Conservation (phyloP, 2,888 invertebrate species). For the Cataglyphis rosenhaueri region DNA sequence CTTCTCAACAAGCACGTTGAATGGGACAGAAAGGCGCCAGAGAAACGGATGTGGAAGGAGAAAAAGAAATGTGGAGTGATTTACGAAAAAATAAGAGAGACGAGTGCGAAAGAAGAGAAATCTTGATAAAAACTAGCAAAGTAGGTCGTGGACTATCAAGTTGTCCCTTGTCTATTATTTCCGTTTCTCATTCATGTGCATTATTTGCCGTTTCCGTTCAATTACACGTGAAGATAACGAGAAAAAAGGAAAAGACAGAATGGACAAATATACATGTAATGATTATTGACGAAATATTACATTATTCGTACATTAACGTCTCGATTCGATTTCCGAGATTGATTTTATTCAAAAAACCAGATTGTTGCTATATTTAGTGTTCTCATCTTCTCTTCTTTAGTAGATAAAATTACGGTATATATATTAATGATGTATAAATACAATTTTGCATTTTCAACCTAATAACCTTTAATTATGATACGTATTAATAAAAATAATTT, state of each 20-base stretch:
- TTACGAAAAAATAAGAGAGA: conserved; percentile 55
- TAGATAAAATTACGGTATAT: not conserved
- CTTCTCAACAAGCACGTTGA: conserved; percentile 58
- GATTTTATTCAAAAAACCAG: not conserved
- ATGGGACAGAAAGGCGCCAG: conserved; percentile 16
- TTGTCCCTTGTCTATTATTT: conserved; percentile 73
- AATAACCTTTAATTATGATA: not conserved
- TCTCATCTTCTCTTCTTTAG: not conserved
- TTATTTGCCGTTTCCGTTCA: conserved; percentile 71
- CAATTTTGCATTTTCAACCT: not conserved
- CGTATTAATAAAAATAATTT: not conserved
- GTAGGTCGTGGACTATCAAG: conserved; percentile 70
- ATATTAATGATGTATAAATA: not conserved
- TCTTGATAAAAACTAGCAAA: conserved; percentile 70
- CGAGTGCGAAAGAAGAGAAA: conserved; percentile 48
- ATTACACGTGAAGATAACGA: conserved; percentile 60
- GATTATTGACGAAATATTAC: conserved; percentile 59
- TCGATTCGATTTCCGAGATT: conserved; percentile 53
- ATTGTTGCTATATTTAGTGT: not conserved
- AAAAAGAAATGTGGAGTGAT: conserved; percentile 45
- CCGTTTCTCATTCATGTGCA: conserved; percentile 69
- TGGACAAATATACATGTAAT: conserved; percentile 63
- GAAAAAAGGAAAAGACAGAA: conserved; percentile 34
- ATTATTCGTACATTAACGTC: conserved; percentile 58
- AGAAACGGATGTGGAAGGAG: conserved; percentile 23